Percentiles rank a stretch among this genome's conserved stretches.
Evolutionary conservation across 2,113 vertebrate genomes (phyloP).

Genomic region (Hippocampus guttulatus): DNA sequence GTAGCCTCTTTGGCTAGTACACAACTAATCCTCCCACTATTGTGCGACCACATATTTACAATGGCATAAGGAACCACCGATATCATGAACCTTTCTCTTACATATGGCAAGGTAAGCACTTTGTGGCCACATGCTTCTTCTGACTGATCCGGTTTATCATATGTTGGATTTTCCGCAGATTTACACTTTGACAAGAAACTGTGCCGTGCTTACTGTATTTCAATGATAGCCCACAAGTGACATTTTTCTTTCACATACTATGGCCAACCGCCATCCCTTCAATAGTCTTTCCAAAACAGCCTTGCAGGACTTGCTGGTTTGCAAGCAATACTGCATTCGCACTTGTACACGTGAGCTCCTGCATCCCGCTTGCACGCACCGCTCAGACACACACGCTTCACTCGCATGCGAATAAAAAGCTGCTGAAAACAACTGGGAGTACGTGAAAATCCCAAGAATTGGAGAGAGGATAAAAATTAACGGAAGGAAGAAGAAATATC

Average conservation of each 20-base stretch:
- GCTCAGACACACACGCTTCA: not conserved
- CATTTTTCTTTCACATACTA: slow-evolving; percentile 9
- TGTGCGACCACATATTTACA: slow-evolving; percentile 45
- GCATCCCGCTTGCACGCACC: not conserved
- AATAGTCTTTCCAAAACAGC: slow-evolving; percentile 15
- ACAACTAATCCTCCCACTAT: slow-evolving; percentile 33
- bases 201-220: not conserved
- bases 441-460: slow-evolving; percentile 6
- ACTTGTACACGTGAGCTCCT: not conserved
- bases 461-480: not conserved
- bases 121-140: slow-evolving; percentile 16
- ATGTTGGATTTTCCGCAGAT: not conserved
- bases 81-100: slow-evolving; percentile 40
- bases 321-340: not conserved
- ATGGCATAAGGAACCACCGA: slow-evolving; percentile 38
- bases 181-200: not conserved
- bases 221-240: not conserved
- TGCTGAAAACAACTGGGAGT: not conserved
- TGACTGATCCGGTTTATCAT: not conserved
- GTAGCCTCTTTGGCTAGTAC: slow-evolving; percentile 17
- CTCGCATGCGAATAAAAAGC: slow-evolving; percentile 11
- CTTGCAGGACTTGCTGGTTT: slow-evolving; percentile 37
- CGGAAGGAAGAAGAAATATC: slow-evolving; percentile 9
- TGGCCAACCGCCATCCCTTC: slow-evolving; percentile 46
- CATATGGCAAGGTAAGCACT: slow-evolving; percentile 17